phyloP scores from a whole-genome alignment of 1,140 invertebrate genomes.

The Temnothorax curvispinosus region DNA sequence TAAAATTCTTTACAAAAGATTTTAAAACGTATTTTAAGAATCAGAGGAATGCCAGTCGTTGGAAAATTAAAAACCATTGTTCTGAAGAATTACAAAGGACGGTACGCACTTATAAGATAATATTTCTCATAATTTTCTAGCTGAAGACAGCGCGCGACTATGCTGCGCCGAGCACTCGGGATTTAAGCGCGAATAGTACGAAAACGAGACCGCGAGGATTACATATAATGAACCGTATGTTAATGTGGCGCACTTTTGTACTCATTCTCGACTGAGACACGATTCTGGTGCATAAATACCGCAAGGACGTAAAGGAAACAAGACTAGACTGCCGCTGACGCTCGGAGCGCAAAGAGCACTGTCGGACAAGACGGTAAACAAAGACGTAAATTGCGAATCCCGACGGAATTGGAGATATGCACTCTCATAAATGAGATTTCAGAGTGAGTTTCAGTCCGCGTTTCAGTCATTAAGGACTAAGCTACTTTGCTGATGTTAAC shows the following conservation, averaged over 20 bases:
- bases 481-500: slow-evolving; percentile 34
- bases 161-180: not conserved
- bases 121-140: slow-evolving; percentile 25
- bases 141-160: not conserved
- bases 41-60: not conserved
- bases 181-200: slow-evolving; percentile 16
- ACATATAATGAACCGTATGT: slow-evolving; percentile 18
- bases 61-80: slow-evolving; percentile 9
- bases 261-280: not conserved
- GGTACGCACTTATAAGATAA: not conserved
- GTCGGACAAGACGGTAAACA: slow-evolving; percentile 48
- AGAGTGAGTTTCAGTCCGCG: not conserved
- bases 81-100: not conserved
- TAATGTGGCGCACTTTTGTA: slow-evolving; percentile 34
- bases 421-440: slow-evolving; percentile 42
- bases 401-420: slow-evolving; percentile 27
- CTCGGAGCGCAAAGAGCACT: slow-evolving; percentile 28
- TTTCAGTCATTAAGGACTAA: slow-evolving; percentile 42
- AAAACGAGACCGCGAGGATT: slow-evolving; percentile 21
- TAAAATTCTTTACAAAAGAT: not conserved
- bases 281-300: slow-evolving; percentile 18
- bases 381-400: slow-evolving; percentile 37
- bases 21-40: not conserved
- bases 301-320: slow-evolving; percentile 2
- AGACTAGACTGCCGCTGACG: slow-evolving; percentile 32